phyloP scores from a whole-genome alignment of 2,113 vertebrate species.

The Salvelinus alpinus region DNA sequence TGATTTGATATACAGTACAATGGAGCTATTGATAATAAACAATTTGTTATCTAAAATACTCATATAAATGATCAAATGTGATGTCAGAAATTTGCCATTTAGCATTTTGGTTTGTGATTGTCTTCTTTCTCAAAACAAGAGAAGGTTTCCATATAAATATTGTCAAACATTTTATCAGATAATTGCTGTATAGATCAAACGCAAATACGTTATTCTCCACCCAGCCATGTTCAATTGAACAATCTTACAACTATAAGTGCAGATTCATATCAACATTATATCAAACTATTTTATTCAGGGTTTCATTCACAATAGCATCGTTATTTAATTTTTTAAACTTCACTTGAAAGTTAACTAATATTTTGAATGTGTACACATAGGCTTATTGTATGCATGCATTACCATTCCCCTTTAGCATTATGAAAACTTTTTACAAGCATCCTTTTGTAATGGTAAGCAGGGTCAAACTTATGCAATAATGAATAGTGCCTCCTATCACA shows the following conservation, averaged over 20 bases:
- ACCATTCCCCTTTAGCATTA: constrained; percentile 50
- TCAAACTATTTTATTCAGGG: not conserved
- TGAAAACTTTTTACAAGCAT: constrained; percentile 69
- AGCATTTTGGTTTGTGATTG: constrained; percentile 49
- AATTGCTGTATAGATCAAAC: constrained; percentile 55
- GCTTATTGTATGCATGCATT: constrained; percentile 22
- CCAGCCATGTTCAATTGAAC: constrained; percentile 57
- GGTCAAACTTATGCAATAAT: constrained; percentile 86
- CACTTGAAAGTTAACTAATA: constrained; percentile 38
- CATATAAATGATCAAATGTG: constrained; percentile 58
- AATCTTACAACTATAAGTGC: constrained; percentile 6
- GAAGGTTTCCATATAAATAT: constrained; percentile 57
- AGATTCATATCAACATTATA: not conserved
- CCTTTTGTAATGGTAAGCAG: constrained; percentile 82
- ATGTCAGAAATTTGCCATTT: constrained; percentile 42
- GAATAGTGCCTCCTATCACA: constrained; percentile 78
- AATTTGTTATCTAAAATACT: constrained; percentile 47
- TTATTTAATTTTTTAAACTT: not conserved
- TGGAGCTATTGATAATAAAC: constrained; percentile 59
- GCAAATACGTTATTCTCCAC: constrained; percentile 57
- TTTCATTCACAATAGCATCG: not conserved
- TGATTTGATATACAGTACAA: constrained; percentile 71
- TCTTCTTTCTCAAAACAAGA: constrained; percentile 56
- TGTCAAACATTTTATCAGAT: constrained; percentile 22
- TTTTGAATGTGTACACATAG: constrained; percentile 49